Evolutionary conservation across 2,797 vertebrate genomes (phyloP), one percentile per base, ranked within the genome.

Genomic region (Erpetoichthys calabaricus): DNA sequence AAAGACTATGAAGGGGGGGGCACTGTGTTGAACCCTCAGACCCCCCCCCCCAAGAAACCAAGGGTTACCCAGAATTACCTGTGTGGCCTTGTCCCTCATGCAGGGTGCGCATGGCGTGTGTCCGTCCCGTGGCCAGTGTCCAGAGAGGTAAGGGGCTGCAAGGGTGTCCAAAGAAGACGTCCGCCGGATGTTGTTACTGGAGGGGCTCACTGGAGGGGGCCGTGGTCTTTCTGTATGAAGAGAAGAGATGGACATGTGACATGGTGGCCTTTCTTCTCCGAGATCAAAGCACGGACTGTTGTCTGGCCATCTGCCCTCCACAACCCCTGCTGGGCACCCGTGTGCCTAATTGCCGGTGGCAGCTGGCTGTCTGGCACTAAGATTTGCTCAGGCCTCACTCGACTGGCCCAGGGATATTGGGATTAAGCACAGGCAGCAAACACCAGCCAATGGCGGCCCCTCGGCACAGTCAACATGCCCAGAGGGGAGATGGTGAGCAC

Each of bases 11-110:
- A 56, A 45, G 25, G 1, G 25, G 25, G 25, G 25, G 25, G n/a
- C 1, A 45, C 43, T 45, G 53, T 51, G 46, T 41, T 49, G 8
- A 25, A 56, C 7, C 45, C 10, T 41, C n/a, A 45, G 5, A 45
- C 42, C 56, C 59, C 7, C 53, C 49, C 5, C 8, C 4, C 45
- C 57, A 42, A 42, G 42, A 42, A 42, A 42, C 42, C 42, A 42
- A 42, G 42, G 42, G 42, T n/a, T 41, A 9, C 9, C 50, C 50
- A 51, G 9, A 50, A 9, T 50, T 9, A 98, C 96, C 88, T 99
- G 96, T 9, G 96, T 98, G 46, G 94, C 87, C 76, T 98, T 94
- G 88, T 98, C 95, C 80, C 88, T 89, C 96, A 99, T 98, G 75
- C 87, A 93, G 64, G 91, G 87, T 71, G 86, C 73, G 67, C 84